Base-by-base conservation (phyloP, 2,113 vertebrate genomes). In the Nothocercus julius region DNA sequence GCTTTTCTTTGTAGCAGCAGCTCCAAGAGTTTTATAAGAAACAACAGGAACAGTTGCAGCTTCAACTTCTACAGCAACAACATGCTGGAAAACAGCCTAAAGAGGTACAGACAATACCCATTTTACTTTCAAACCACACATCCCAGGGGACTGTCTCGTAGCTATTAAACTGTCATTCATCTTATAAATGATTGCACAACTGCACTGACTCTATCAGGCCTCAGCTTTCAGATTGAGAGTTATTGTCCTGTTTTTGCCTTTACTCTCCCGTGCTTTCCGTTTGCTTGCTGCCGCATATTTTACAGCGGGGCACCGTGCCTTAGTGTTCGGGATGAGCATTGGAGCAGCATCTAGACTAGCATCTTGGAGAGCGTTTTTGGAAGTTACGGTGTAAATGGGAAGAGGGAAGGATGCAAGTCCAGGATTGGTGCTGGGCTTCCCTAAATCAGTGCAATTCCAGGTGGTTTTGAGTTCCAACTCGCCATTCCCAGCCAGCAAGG, bases 1-100 rank as follows among this genome's bases (percentile, higher is more conserved):
- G 98, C 95, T 97, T 97, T 98, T 95, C 91, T 97, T 97, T 98
- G 97, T 98, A 99, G 99, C 99, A 99, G 98, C 99, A 99, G 98
- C 99, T 99, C 98, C 99, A 99, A 98, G 99, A 99, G 98, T 99
- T 99, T 98, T 99, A 99, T 98, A 99, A 99, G 97, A 99, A 99
- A 98, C 99, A 99, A 98, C 99, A 99, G 97, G 99, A 99, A 98
- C 99, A 99, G 98, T 98, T 99, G 97, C 99, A 99, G 98, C 98
- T 99, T 97, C 99, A 99, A 98, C 99, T 99, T 97, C 97, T 99
- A 95, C 99, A 99, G 97, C 99, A 99, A 97, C 99, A 99, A 95
- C 99, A 99, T 98, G 99, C 98, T 98, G 99, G 98, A 98, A 99
- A 99, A 98, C 99, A 99, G 98, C 98, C 98, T 95, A 99, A 99